Evolutionary conservation across 2,888 invertebrate species (phyloP).

Genomic region (Cremastinae sp.): DNA sequence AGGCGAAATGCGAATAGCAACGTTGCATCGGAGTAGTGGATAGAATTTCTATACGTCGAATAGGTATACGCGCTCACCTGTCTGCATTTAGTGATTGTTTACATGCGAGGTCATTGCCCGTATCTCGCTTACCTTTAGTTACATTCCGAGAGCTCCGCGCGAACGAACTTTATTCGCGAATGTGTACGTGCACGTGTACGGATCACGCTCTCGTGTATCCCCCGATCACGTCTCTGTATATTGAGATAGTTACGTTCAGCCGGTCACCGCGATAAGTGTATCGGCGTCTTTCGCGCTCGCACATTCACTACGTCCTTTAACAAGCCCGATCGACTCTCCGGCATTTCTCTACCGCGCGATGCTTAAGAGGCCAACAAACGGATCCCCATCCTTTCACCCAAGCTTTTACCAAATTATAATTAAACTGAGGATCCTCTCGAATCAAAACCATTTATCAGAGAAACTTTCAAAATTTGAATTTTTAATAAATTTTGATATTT

Average conservation of each 20-base stretch:
- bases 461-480: constrained; percentile 2
- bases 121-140: constrained; percentile 77
- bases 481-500: too few relatives aligned
- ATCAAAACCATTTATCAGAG: too few relatives aligned
- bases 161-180: constrained; percentile 23
- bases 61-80: constrained; percentile 52
- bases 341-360: constrained; percentile 17
- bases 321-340: constrained; percentile 51
- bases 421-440: not conserved
- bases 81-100: constrained; percentile 78
- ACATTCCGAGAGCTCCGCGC: constrained; percentile 66
- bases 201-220: too few relatives aligned
- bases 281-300: constrained; percentile 33
- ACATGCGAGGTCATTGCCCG: constrained; percentile 79
- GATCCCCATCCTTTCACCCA: constrained; percentile 6
- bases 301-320: constrained; percentile 52
- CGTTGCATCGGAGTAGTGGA: too few relatives aligned
- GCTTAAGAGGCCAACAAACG: constrained; percentile 40
- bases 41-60: not conserved
- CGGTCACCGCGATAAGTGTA: constrained; percentile 43
- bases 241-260: constrained; percentile 23
- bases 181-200: constrained; percentile 24
- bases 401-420: constrained; percentile 6
- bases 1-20: too few relatives aligned
- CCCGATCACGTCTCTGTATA: constrained; percentile 10